A percentile compares a stretch with the other conserved stretches of the same genome.
phyloP scores from a whole-genome alignment of 2,797 vertebrate species.

The Diceros bicornis region DNA sequence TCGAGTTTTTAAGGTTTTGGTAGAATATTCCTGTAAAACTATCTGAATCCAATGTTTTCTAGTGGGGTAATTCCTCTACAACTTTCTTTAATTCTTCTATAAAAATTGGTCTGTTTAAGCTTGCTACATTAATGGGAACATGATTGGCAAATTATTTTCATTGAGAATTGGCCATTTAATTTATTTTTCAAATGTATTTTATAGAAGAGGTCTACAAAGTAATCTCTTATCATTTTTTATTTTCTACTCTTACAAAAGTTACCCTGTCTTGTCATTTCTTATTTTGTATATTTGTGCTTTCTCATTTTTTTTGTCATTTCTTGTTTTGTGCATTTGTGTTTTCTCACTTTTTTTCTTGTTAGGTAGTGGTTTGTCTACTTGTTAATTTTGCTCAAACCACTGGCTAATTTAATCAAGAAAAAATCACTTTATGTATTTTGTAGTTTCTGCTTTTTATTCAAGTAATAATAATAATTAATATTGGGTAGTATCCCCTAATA shows the following conservation, averaged over 20 bases:
- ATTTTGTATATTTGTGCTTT: neutral
- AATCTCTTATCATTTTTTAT: neutral
- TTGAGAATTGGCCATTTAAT: neutral
- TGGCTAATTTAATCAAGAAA: neutral
- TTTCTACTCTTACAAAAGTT: neutral
- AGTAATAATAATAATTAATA: neutral
- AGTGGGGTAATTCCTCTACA: neutral
- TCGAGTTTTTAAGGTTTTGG: neutral
- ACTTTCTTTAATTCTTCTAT: neutral
- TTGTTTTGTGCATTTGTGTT: neutral
- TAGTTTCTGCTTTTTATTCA: neutral
- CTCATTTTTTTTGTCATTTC: neutral
- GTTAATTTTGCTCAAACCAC: neutral
- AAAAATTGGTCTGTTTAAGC: neutral
- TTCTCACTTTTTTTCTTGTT: neutral
- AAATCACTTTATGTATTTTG: neutral
- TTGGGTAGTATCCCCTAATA: neutral
- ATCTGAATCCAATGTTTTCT: neutral
- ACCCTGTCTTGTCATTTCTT: neutral
- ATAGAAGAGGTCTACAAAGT: neutral
- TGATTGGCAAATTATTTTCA: neutral
- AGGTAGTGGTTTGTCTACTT: neutral
- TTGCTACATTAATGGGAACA: neutral
- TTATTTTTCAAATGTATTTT: constrained; percentile 8
- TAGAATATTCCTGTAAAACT: neutral